These are phyloP conservation scores for Arothron firmamentum DNA, from an alignment of 2,113 vertebrate species.

Conservation along the genomic window DNA sequence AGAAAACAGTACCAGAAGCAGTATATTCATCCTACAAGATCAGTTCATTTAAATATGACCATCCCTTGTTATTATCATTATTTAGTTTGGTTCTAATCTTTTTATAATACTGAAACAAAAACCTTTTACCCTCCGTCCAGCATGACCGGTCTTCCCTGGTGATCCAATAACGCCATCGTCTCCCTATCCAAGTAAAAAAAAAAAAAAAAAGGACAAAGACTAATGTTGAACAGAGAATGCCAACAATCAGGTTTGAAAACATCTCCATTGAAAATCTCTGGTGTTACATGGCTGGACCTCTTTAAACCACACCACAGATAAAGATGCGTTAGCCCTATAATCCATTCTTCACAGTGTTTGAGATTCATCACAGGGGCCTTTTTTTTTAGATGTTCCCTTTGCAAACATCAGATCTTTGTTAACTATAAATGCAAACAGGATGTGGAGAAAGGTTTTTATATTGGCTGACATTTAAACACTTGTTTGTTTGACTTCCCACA, in stretches of 20 bases:
- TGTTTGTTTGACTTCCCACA: background rate
- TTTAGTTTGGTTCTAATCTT: background rate
- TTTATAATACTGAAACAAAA: background rate
- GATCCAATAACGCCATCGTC: conserved; percentile 66
- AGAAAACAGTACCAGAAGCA: background rate
- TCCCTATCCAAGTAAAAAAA: conserved; percentile 68
- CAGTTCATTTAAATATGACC: background rate
- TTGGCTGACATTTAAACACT: background rate
- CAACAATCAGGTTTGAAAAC: too few relatives aligned
- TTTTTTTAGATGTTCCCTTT: too few relatives aligned
- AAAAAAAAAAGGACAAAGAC: background rate
- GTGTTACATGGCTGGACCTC: too few relatives aligned
- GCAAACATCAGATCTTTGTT: background rate
- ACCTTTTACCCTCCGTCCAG: conserved; percentile 77
- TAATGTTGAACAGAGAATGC: background rate
- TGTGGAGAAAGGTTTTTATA: background rate
- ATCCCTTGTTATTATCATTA: background rate
- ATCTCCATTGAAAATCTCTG: too few relatives aligned
- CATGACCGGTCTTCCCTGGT: conserved; percentile 66
- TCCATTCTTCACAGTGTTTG: too few relatives aligned
- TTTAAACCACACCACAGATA: too few relatives aligned
- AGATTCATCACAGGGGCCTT: too few relatives aligned
- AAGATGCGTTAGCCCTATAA: too few relatives aligned
- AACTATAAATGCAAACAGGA: background rate
- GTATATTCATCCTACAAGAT: too few relatives aligned